Evolutionary conservation across 2,113 vertebrate genomes (phyloP), one percentile per base, ranked within the genome.

Genomic region (Dromiciops gliroides): DNA sequence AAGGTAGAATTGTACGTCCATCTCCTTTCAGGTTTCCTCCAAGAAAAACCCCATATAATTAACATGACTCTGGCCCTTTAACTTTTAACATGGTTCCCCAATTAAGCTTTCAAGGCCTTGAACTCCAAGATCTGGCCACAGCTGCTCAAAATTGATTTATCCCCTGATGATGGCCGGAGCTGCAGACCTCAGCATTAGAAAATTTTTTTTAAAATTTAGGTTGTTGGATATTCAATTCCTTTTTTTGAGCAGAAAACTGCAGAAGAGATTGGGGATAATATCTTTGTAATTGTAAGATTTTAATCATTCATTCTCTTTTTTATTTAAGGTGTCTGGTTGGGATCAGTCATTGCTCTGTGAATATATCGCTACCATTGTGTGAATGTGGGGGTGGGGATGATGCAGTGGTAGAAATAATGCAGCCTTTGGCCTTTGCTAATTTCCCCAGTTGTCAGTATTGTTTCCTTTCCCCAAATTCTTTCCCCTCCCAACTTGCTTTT

Each of bases 51-150:
- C 96, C 95, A 83, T 94, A 83, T 98, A 98, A 98, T 98, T 98
- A 98, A 98, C 56, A 48, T 92, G 96, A 97, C 96, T 98, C 97
- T 98, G 97, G 97, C 97, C 97, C 97, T 98, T 98, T 97, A 95
- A 96, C 98, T 98, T 98, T 97, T 98, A 98, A 98, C 98, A 97
- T 94, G 96, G 95, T 97, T 98, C 96, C 51, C 97, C 98, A 98
- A 98, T 98, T 98, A 98, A 98, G 97, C 97, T 97, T 97, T 96
- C 95, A 94, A 98, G 98, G 93, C 94, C 97, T 96, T 96, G 97
- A 98, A 98, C 98, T 98, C 96, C 97, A 94, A 48, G 97, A 97
- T 98, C 97, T 97, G 97, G 98, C 94, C 47, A 3, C 90, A 93
- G 97, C 94, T 89, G 95, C 93, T 97, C 49, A 96, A 95, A 96